phyloP scores from a whole-genome alignment of 2,113 vertebrate genomes.

The Tupaia chinensis region DNA sequence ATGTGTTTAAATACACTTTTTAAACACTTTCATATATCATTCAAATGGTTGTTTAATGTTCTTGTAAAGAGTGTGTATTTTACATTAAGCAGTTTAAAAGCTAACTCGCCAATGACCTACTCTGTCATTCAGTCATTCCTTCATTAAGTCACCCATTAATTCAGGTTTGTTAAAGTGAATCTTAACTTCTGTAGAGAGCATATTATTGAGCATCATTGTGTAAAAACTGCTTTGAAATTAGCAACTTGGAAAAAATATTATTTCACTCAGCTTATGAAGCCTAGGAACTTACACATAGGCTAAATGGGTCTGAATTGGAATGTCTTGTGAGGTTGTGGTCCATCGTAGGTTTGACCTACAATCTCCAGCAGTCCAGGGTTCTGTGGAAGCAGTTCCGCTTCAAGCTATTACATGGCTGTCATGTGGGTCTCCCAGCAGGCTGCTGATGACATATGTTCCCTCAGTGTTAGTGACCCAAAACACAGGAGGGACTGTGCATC shows the following conservation, averaged over 20 bases:
- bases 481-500: background rate
- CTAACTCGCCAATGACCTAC: background rate
- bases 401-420: accelerated
- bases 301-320: background rate
- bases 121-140: background rate
- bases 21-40: background rate
- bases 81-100: background rate
- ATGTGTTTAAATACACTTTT: too few relatives aligned
- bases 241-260: background rate
- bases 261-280: background rate
- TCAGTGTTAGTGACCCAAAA: background rate
- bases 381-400: background rate
- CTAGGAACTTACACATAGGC: background rate
- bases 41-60: background rate
- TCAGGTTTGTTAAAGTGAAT: background rate
- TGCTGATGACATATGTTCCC: background rate
- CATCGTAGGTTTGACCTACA: background rate
- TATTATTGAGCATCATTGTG: background rate
- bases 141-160: background rate
- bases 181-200: background rate
- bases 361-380: background rate
- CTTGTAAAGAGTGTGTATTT: background rate
- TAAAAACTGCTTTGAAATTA: background rate
- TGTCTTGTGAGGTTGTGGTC: background rate
- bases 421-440: background rate